Percentiles rank a stretch among this genome's conserved stretches.
Evolutionary conservation across 30 jellyfish, hydroid and myxozoan species (phyloP).

Genomic region (Hydractinia echinata): DNA sequence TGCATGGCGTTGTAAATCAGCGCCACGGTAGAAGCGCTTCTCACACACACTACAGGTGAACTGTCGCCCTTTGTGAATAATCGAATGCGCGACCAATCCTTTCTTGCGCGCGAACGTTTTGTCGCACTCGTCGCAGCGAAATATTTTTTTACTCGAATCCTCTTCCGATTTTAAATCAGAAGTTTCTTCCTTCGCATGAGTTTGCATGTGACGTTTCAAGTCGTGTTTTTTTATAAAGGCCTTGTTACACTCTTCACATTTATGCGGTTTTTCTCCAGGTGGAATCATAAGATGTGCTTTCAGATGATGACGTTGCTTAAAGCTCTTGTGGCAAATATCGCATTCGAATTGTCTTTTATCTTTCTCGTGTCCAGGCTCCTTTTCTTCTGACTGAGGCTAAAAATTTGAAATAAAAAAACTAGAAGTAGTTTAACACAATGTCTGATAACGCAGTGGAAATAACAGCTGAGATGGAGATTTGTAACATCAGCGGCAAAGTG

Average conservation of each 20-base stretch:
- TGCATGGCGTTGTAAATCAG: not conserved
- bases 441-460: too few relatives aligned
- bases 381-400: too few relatives aligned
- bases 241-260: not conserved
- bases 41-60: slow-evolving; percentile 2
- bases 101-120: not conserved
- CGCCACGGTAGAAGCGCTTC: not conserved
- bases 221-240: not conserved
- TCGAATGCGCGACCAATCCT: not conserved
- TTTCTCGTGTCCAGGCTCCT: not conserved
- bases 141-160: not conserved
- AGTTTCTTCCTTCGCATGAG: not conserved
- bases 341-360: slow-evolving; percentile 4
- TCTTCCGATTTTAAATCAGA: not conserved
- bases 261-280: not conserved
- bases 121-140: slow-evolving; percentile 11
- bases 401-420: too few relatives aligned
- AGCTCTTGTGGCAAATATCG: slow-evolving; percentile 8
- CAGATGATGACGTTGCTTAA: not conserved
- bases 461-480: too few relatives aligned
- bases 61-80: not conserved
- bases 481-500: too few relatives aligned
- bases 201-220: not conserved
- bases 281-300: not conserved
- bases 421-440: too few relatives aligned